Evolutionary conservation across 2,888 invertebrate genomes (phyloP), one percentile per base, ranked within the genome.

Genomic region (Carpatolechia fugitivella): DNA sequence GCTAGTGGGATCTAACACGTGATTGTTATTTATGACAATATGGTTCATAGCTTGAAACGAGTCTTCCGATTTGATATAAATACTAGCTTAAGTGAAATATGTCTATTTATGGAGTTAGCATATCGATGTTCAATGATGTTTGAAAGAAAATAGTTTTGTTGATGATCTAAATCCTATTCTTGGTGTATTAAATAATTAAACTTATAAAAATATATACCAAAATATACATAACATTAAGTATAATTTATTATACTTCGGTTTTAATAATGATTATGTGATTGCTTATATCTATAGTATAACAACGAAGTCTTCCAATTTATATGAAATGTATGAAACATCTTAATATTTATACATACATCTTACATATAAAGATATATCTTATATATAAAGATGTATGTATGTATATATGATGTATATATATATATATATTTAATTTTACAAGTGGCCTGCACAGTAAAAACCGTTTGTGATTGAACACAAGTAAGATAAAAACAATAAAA

Each of bases 301-400:
- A 87, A 87, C 88, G 87, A 89, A 87, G 85, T 87, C 86, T 88
- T 88, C 86, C 88, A 84, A 61, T 62, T 36, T 47, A 35, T 31
- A 33, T 4, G 11, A 31, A 33, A 31, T 33, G 3, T 35, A 33
- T 18, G 13, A 38, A 33, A 52, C 18, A 16, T 16, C 38, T 38
- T 38, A 30, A n/a, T n/a, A n/a, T n/a, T n/a, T n/a, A n/a, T n/a
- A n/a, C n/a, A n/a, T n/a, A n/a, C n/a, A n/a, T n/a, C n/a, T n/a
- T n/a, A n/a, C n/a, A n/a, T n/a, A n/a, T n/a, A n/a, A n/a, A n/a
- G n/a, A n/a, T n/a, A n/a, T n/a, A n/a, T n/a, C n/a, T n/a, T n/a
- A n/a, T n/a, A n/a, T n/a, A n/a, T n/a, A n/a, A n/a, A n/a, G n/a
- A n/a, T n/a, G n/a, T n/a, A n/a, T n/a, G n/a, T n/a, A n/a, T n/a